Conservation (phyloP, 1,140 invertebrate species). For the Cecropterus lyciades region DNA sequence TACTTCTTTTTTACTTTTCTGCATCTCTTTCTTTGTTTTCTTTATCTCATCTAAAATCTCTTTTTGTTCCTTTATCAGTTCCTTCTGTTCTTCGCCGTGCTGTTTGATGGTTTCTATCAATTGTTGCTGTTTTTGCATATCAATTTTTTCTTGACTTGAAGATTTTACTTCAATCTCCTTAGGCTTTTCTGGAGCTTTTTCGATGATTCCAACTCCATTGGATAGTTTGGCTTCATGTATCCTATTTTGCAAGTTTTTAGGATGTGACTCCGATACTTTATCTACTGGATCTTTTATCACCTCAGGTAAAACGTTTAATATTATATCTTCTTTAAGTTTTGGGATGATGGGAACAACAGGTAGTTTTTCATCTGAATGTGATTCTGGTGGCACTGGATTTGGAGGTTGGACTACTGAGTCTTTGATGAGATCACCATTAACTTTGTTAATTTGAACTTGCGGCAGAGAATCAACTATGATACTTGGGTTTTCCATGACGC, state of each 20-base stretch:
- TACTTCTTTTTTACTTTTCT: constrained; percentile 72
- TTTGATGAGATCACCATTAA: constrained; percentile 50
- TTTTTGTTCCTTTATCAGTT: constrained; percentile 85
- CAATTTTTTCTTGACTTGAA: constrained; percentile 54
- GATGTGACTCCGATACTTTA: constrained; percentile 55
- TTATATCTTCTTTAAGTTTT: constrained; percentile 38
- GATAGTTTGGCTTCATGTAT: constrained; percentile 51
- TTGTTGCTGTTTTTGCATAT: constrained; percentile 78
- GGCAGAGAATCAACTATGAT: constrained; percentile 38
- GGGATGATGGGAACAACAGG: constrained; percentile 26
- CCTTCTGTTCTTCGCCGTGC: constrained; percentile 84
- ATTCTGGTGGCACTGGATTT: constrained; percentile 75
- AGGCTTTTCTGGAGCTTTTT: constrained; percentile 37
- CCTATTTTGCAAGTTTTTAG: constrained; percentile 62
- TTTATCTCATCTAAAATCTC: constrained; percentile 85
- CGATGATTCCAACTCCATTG: constrained; percentile 48
- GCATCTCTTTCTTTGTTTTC: constrained; percentile 82
- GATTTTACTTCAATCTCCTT: constrained; percentile 44
- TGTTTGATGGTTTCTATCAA: constrained; percentile 85
- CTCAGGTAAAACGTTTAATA: constrained; percentile 39
- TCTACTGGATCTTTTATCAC: constrained; percentile 40
- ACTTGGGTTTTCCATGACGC: constrained; percentile 39
- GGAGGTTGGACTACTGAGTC: constrained; percentile 79
- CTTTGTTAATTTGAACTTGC: constrained; percentile 44
- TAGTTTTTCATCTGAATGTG: constrained; percentile 57